Conservation (phyloP, 2,113 vertebrate genomes). For the Ciconia maguari region DNA sequence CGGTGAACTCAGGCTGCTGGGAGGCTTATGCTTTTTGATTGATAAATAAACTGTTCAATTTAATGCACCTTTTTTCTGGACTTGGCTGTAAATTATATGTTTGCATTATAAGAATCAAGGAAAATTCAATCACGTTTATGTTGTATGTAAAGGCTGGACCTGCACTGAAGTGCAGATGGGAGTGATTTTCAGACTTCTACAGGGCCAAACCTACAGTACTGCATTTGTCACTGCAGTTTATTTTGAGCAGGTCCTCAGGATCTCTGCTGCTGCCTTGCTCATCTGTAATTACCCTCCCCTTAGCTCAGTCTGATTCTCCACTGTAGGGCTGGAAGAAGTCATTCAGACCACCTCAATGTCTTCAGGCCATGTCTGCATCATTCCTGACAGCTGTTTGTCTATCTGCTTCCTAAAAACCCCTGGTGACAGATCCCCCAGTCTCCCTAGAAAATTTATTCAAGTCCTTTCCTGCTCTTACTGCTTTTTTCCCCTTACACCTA, state of each 20-base stretch:
- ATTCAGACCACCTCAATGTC: neutral
- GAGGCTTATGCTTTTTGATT: neutral
- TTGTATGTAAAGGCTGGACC: neutral
- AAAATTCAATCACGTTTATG: neutral
- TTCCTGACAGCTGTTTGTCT: neutral
- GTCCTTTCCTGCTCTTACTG: neutral
- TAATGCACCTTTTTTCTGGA: neutral
- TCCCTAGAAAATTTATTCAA: neutral
- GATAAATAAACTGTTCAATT: neutral
- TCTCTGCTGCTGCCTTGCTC: neutral
- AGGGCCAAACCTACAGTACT: neutral
- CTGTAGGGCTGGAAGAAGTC: neutral
- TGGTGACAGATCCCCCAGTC: neutral
- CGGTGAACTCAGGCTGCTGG: neutral
- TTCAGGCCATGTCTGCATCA: neutral
- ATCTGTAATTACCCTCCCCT: neutral
- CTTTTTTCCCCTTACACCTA: neutral
- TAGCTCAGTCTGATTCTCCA: neutral
- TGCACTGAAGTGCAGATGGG: neutral
- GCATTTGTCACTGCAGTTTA: neutral
- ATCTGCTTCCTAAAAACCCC: neutral
- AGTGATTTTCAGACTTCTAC: neutral
- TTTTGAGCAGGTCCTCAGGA: neutral
- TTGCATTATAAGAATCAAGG: neutral
- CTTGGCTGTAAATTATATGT: neutral